Percentiles rank a stretch among this genome's conserved stretches.
phyloP scores from a whole-genome alignment of 2,888 invertebrate genomes.

The Uropetala carovei region DNA sequence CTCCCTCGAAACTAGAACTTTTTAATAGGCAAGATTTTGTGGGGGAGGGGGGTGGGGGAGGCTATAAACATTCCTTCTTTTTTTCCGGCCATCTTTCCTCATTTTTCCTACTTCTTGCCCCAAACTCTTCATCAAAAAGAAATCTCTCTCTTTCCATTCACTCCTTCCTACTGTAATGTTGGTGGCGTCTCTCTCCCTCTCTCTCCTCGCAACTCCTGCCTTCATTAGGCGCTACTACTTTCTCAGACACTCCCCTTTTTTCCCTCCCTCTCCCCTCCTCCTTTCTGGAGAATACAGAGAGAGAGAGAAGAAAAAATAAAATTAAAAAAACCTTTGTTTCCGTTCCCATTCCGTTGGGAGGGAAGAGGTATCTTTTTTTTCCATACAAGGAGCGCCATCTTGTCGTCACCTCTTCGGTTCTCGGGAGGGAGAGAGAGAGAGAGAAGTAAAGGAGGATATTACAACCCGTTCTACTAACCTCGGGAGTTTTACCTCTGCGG shows the following conservation, averaged over 20 bases:
- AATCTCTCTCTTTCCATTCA: neutral
- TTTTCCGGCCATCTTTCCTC: neutral
- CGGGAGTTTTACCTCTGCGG: neutral
- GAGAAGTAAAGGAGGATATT: neutral
- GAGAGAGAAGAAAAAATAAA: slow-evolving; percentile 6
- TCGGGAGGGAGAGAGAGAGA: neutral
- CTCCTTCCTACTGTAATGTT: too few relatives aligned
- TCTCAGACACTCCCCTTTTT: neutral
- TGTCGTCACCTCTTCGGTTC: slow-evolving; percentile 36
- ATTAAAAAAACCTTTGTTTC: slow-evolving; percentile 17
- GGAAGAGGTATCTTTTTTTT: slow-evolving; percentile 31
- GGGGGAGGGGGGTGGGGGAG: too few relatives aligned
- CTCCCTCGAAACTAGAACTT: neutral
- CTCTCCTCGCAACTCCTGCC: neutral
- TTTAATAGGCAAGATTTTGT: slow-evolving; percentile 35
- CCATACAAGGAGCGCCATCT: slow-evolving; percentile 35
- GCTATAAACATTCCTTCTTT: slow-evolving; percentile 39
- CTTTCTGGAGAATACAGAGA: neutral
- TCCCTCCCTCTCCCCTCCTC: too few relatives aligned
- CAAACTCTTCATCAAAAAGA: neutral
- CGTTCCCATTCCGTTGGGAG: slow-evolving; percentile 43
- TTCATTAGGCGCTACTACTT: slow-evolving; percentile 38
- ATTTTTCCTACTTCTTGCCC: neutral
- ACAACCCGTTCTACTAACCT: slow-evolving; percentile 14
- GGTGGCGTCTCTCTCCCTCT: neutral